Base-by-base conservation (phyloP, 2,888 invertebrate species). In the Smittia sp. region DNA sequence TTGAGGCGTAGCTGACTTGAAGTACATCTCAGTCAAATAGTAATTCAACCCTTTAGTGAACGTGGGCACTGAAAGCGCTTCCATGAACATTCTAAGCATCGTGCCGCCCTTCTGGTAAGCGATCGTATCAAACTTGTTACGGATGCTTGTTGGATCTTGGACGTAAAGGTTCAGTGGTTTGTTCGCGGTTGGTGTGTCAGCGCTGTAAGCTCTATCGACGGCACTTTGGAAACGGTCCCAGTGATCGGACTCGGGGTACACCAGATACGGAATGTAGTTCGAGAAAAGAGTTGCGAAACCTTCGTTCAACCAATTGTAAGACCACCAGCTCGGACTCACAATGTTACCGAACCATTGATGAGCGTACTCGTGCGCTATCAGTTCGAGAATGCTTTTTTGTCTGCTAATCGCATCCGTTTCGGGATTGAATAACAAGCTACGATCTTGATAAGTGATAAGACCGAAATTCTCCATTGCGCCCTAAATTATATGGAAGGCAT, bases 401-500 rank as follows among this genome's bases (percentile, higher is more conserved):
- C 18, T 15, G 11, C 1, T 66, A 1, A 15, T 20, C 38, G 15
- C 1, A 1, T 9, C 22, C n/a, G n/a, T 46, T 24, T 46, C 24
- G 22, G 41, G 41, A n/a, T 41, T 25, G 11, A 41, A 25, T 11
- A 68, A 39, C 68, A 68, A 24, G 13, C 24, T 25, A 6, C 52
- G 74, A 77, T 78, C 88, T 89, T 85, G 86, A 83, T 91, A 94
- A 1, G 90, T 90, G 20, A 93, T 88, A 20, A 93, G 81, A n/a
- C 93, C 94, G 92, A 93, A 93, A 79, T 94, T 94, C 79, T 94
- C 93, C 93, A 93, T 93, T 24, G 68, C 68, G n/a, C 68, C 46
- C 39, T 15, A 41, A n/a, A 32, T 46, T 32, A n/a, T n/a, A n/a
- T 32, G 32, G 9, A 32, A 9, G 3, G 9, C 32, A 32, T 6